Evolutionary conservation across 2,797 vertebrate genomes (phyloP), one percentile per base, ranked within the genome.

Genomic region (Pristis pectinata): DNA sequence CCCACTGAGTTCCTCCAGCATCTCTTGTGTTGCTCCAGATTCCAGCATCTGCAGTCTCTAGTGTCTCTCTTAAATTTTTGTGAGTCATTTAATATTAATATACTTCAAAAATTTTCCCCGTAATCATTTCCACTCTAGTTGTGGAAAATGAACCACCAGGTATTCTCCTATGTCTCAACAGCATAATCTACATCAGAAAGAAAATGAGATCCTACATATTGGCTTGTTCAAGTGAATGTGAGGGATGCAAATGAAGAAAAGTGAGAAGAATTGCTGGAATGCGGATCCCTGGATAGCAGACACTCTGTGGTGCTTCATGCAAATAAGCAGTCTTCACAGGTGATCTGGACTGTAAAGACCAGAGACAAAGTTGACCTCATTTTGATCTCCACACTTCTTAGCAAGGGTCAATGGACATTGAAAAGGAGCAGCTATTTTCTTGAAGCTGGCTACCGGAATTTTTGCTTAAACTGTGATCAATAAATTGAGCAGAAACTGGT

Each of bases 161-260:
- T 3, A 37, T 17, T 80, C 19, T 80, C 77, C 17, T 41, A 83
- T 53, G 49, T 53, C 2, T 11, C 24, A 83, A 13, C 0, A 53
- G 44, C 80, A 83, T 83, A 83, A 83, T 53, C 80, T 53, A 10
- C 11, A 83, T 53, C 82, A 83, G 80, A 83, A 83, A 83, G 80
- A 9, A 9, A 19, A 49, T 83, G 19, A 24, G 80, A 83, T 53
- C 41, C 22, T 24, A 22, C 22, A 22, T 53, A 8, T 49, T 22
- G 44, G 22, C 44, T 53, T 30, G 2, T 30, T 49, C 44, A 83
- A 49, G 1, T 30, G 44, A 83, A 83, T 53, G 27, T 30, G 49
- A 27, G 49, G 82, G 44, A 53, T 30, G 22, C 9, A 30, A 83
- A 83, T 53, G 82, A 83, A 83, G 24, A 53, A 56, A 49, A 53